These are phyloP conservation scores for Tor tambroides DNA, from an alignment of 2,113 vertebrate genomes.

Conservation along the genomic window DNA sequence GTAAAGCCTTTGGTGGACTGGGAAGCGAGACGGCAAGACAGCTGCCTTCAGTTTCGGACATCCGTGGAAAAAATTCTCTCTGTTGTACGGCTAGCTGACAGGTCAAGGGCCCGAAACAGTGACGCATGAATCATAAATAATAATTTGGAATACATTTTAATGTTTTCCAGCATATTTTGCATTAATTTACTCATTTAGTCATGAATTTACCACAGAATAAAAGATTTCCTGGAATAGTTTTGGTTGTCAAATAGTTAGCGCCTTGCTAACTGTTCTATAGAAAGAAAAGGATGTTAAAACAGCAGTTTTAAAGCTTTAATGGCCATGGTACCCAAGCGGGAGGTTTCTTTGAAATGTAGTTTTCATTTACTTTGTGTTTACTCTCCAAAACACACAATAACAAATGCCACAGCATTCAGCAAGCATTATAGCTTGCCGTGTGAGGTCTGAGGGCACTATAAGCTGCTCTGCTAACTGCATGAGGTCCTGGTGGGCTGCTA, in stretches of 20 bases:
- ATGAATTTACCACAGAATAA: neutral
- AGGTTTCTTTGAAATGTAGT: constrained; percentile 22
- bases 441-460: constrained; percentile 7
- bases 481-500: constrained; percentile 26
- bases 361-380: constrained; percentile 47
- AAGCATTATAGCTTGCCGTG: constrained; percentile 4
- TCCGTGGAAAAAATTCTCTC: neutral
- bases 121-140: neutral
- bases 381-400: constrained; percentile 31
- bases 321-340: neutral
- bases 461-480: constrained; percentile 4
- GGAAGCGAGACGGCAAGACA: neutral
- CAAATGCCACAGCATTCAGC: constrained; percentile 36
- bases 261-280: neutral
- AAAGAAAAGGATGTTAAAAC: neutral
- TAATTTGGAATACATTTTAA: neutral
- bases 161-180: neutral
- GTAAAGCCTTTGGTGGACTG: neutral
- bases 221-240: neutral
- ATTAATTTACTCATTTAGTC: neutral
- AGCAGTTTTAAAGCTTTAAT: neutral
- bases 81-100: neutral
- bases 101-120: neutral
- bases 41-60: neutral
- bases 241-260: neutral